Evolutionary conservation across 2,888 invertebrate species (phyloP), one percentile per base, ranked within the genome.

Genomic region (Eristalis pertinax): DNA sequence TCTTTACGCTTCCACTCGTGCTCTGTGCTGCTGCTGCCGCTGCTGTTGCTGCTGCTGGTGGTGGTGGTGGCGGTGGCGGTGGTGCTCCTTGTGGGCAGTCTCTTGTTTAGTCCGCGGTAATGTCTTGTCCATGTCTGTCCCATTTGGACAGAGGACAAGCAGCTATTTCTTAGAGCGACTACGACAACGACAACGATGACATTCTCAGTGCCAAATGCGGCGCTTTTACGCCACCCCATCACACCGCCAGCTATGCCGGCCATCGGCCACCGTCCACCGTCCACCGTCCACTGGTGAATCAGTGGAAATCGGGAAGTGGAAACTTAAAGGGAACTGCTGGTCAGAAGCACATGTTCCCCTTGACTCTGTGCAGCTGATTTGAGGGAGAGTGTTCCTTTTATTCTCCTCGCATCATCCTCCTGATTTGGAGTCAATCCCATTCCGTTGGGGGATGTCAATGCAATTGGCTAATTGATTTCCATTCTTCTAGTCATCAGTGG

Each of bases 381-480:
- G 70, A 73, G 68, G 50, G 65, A 73, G 68, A 62, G 76, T 24
- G 24, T 63, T 76, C 60, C 73, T 2, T 58, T 24, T 78, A 68
- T 41, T 72, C 29, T 43, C 4, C 7, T 19, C 15, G 29, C 22
- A 62, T 4, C 11, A n/a, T 13, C 5, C n/a, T 19, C 15, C 15
- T 2, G 1, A 11, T 11, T 19, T 62, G 26, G 38, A 38, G 38
- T 43, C 63, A 1, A 56, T 50, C 22, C 60, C 65, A 41, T 72
- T 15, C 69, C 26, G 22, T 41, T 26, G 63, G 35, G 73, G 70
- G 56, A 84, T 84, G 76, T 81, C 84, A 91, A 90, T 91, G 92
- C 91, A 92, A 92, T 92, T 91, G 92, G 92, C 91, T 92, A 92
- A 92, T 92, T 92, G 91, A 91, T 92, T 92, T 88, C 91, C 90